Conservation (phyloP, 1,140 invertebrate species). For the Drosophila insularis region DNA sequence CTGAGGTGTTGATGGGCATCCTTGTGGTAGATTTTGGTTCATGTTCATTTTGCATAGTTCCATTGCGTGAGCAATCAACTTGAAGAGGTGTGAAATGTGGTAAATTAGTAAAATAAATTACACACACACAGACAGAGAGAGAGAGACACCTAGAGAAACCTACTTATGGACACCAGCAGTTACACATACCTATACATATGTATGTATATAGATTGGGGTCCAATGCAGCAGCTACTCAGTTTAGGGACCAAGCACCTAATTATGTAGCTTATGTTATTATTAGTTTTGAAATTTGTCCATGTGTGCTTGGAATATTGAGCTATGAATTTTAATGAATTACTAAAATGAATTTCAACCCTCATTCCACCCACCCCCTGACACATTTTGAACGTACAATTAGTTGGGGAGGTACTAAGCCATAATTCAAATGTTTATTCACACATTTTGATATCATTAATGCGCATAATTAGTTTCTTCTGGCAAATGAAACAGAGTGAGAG, state of each 20-base stretch:
- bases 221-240: conserved; percentile 14
- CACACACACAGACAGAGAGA: conserved; percentile 45
- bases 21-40: conserved; percentile 16
- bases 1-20: conserved; percentile 25
- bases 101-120: conserved; percentile 80
- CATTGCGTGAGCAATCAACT: conserved; percentile 56
- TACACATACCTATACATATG: conserved; percentile 8
- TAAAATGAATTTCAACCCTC: conserved; percentile 66
- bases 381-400: conserved; percentile 38
- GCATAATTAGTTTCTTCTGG: conserved; percentile 51
- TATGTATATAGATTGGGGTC: conserved; percentile 12
- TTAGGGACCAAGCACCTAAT: conserved; percentile 63
- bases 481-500: neutral
- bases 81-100: conserved; percentile 61
- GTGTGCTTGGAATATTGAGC: conserved; percentile 53
- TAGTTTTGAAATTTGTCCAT: conserved; percentile 54
- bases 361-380: neutral
- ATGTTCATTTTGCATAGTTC: conserved; percentile 50
- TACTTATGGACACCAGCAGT: neutral
- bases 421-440: conserved; percentile 72
- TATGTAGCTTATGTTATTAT: conserved; percentile 70
- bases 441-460: conserved; percentile 76
- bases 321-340: conserved; percentile 80
- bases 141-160: conserved; percentile 26
- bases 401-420: conserved; percentile 40